Conservation (phyloP, 2,797 vertebrate genomes). For the Acipenser transmontanus region DNA sequence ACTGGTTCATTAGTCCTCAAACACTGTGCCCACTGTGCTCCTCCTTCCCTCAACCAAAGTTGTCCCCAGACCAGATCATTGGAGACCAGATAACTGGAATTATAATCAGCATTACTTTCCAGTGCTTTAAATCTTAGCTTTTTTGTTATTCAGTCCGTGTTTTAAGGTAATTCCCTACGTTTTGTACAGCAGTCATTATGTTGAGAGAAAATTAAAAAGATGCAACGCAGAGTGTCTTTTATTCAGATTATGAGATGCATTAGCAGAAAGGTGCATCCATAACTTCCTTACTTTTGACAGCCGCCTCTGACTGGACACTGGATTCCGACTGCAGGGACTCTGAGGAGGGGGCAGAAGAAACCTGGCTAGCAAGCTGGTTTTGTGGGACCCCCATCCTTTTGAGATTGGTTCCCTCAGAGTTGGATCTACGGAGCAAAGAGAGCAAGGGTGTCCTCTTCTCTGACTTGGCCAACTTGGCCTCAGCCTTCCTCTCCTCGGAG, state of each 20-base stretch:
- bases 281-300: conserved; percentile 49
- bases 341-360: conserved; percentile 65
- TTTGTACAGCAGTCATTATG: not conserved
- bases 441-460: conserved; percentile 76
- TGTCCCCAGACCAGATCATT: too few relatives aligned
- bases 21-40: too few relatives aligned
- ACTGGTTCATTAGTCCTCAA: too few relatives aligned
- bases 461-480: conserved; percentile 52
- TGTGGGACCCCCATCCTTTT: conserved; percentile 63
- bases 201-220: not conserved
- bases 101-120: too few relatives aligned
- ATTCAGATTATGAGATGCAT: too few relatives aligned
- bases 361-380: conserved; percentile 70
- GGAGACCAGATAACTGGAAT: too few relatives aligned
- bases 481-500: conserved; percentile 68
- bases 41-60: too few relatives aligned
- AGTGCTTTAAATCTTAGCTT: too few relatives aligned
- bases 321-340: conserved; percentile 86
- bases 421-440: conserved; percentile 76
- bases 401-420: conserved; percentile 77
- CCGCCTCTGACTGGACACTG: conserved; percentile 68
- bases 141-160: too few relatives aligned
- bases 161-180: too few relatives aligned
- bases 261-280: too few relatives aligned
- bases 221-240: not conserved